Conservation (phyloP, 2,113 vertebrate genomes). For the Phylloscopus whistleri region DNA sequence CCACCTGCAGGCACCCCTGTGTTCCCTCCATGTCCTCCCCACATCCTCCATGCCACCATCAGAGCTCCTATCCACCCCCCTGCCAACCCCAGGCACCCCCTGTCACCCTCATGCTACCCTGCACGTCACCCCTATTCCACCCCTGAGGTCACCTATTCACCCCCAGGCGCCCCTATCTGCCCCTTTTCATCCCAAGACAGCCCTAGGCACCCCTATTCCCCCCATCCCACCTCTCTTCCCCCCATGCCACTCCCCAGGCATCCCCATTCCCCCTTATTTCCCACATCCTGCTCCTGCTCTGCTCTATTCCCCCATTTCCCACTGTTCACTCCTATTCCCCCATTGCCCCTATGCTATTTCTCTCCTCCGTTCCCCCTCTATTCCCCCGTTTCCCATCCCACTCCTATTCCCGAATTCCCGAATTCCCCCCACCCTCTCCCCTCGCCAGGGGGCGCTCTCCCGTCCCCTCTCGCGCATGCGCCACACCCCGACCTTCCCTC, state of each 20-base stretch:
- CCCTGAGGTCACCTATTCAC: accelerated
- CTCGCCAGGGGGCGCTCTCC: neutral
- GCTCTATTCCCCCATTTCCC: neutral
- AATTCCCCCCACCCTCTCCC: neutral
- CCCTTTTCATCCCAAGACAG: neutral
- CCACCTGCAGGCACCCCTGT: neutral
- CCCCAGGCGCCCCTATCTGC: accelerated
- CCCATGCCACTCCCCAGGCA: neutral
- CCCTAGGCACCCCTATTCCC: too few species aligned
- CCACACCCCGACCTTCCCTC: neutral
- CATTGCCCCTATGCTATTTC: neutral
- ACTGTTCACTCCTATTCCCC: neutral
- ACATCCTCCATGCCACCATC: accelerated
- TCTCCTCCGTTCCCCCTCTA: too few species aligned
- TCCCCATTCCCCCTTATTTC: neutral
- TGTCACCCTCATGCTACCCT: too few species aligned
- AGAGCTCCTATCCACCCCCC: neutral
- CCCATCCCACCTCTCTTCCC: neutral
- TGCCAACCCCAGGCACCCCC: neutral
- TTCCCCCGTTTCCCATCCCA: neutral
- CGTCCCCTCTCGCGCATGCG: neutral
- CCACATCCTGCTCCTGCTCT: neutral
- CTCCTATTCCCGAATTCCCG: neutral
- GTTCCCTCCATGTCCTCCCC: neutral
- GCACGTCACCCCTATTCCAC: accelerated